Conservation (phyloP, 2,113 vertebrate genomes). For the Dicentrarchus labrax region DNA sequence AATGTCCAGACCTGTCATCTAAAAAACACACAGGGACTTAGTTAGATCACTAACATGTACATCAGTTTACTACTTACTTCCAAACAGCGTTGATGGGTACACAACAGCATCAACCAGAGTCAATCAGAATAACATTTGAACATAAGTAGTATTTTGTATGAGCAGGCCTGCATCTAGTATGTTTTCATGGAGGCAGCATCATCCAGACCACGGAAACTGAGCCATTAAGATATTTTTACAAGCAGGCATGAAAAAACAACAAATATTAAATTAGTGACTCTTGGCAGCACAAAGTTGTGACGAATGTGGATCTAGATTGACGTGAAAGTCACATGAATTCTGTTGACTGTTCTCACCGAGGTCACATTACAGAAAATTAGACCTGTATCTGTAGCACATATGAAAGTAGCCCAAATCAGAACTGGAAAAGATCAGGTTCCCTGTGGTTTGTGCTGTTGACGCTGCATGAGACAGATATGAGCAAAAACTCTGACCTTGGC, state of each 20-base stretch:
- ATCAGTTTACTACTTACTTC: background rate
- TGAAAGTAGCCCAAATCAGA: too few relatives aligned
- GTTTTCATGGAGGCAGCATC: background rate
- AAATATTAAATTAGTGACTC: too few relatives aligned
- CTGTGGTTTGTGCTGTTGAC: too few relatives aligned
- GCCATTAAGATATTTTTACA: background rate
- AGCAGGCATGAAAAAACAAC: background rate
- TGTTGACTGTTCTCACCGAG: too few relatives aligned
- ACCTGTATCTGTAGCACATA: too few relatives aligned
- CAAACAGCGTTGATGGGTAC: background rate
- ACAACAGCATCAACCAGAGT: background rate
- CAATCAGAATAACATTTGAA: background rate
- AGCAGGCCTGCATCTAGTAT: background rate
- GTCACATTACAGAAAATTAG: too few relatives aligned
- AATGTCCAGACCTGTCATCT: slow-evolving; percentile 98
- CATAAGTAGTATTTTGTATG: background rate
- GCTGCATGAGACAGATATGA: too few relatives aligned
- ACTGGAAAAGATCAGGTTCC: too few relatives aligned
- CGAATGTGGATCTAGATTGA: too few relatives aligned
- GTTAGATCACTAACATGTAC: background rate
- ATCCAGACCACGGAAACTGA: background rate
- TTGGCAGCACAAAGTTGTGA: too few relatives aligned
- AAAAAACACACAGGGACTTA: slow-evolving; percentile 8
- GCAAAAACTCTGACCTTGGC: too few relatives aligned
- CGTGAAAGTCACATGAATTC: too few relatives aligned